phyloP scores from a whole-genome alignment of 2,888 invertebrate species.

The Hemicrepidius hirtus region DNA sequence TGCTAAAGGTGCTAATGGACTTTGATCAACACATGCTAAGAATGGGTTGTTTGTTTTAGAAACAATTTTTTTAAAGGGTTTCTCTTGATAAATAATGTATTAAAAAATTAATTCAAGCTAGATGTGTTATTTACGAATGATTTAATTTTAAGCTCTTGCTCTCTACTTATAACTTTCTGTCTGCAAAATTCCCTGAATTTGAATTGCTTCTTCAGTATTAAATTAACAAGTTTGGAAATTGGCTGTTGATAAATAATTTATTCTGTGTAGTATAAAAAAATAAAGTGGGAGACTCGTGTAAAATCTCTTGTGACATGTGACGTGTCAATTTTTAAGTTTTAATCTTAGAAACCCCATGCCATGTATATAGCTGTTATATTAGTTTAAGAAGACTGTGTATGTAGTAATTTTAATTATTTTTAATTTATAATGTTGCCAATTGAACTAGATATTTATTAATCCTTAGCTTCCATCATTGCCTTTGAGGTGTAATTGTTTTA shows the following conservation, averaged over 20 bases:
- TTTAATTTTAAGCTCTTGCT: constrained; percentile 13
- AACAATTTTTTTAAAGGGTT: constrained; percentile 11
- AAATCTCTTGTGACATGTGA: constrained; percentile 42
- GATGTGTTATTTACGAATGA: neutral
- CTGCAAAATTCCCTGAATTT: constrained; percentile 16
- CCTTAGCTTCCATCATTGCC: constrained; percentile 51
- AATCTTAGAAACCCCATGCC: constrained; percentile 50
- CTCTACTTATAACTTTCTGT: constrained; percentile 40
- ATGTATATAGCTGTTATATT: constrained; percentile 61
- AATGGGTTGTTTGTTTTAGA: constrained; percentile 6
- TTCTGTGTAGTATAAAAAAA: constrained; percentile 47
- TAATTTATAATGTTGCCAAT: constrained; percentile 52
- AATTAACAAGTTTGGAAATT: constrained; percentile 46
- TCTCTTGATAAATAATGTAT: too few relatives aligned
- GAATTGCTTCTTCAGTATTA: constrained; percentile 43
- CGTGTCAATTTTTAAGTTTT: constrained; percentile 41
- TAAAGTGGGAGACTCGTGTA: constrained; percentile 29
- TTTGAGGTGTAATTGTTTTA: constrained; percentile 43
- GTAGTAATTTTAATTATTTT: constrained; percentile 57
- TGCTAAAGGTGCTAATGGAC: constrained; percentile 50
- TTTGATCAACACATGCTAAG: constrained; percentile 28
- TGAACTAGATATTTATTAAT: constrained; percentile 50
- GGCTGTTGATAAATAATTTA: constrained; percentile 54
- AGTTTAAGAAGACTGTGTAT: constrained; percentile 63
- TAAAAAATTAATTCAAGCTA: too few relatives aligned